These are phyloP conservation scores for Drosophila repletoides DNA, from an alignment of 1,140 invertebrate genomes.

Conservation along the genomic window DNA sequence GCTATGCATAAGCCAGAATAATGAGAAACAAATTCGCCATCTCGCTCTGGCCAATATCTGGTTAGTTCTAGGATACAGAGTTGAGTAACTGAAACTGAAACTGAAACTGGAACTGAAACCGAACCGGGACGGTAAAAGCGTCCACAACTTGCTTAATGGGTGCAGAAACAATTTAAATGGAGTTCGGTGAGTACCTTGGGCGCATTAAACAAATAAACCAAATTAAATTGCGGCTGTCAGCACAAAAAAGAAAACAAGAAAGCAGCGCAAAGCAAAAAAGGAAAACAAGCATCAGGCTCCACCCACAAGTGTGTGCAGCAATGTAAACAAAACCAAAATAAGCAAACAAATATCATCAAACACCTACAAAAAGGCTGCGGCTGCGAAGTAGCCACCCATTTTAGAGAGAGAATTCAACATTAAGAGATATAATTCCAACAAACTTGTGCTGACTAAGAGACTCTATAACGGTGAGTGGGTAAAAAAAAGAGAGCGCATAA, in stretches of 20 bases:
- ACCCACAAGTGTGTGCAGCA: slow-evolving; percentile 52
- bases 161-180: slow-evolving; percentile 22
- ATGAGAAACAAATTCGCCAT: background rate
- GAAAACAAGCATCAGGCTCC: slow-evolving; percentile 40
- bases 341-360: slow-evolving; percentile 8
- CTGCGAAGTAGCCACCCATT: slow-evolving; percentile 45
- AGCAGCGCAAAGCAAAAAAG: slow-evolving; percentile 11
- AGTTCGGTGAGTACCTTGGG: slow-evolving; percentile 36
- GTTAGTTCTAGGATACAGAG: too few species aligned
- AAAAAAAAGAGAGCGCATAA: background rate
- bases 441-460: slow-evolving; percentile 19
- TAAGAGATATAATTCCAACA: background rate
- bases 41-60: slow-evolving; percentile 22
- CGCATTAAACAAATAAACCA: slow-evolving; percentile 39
- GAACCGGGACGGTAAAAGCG: slow-evolving; percentile 4
- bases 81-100: slow-evolving; percentile 26
- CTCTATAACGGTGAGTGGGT: background rate
- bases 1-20: background rate
- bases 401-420: too few species aligned
- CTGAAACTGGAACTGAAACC: slow-evolving; percentile 11
- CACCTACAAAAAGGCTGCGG: slow-evolving; percentile 7
- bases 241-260: slow-evolving; percentile 1
- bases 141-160: slow-evolving; percentile 6
- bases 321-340: slow-evolving; percentile 19
- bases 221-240: slow-evolving; percentile 45